Evolutionary conservation across 1,140 invertebrate genomes (phyloP), one percentile per base, ranked within the genome.

Genomic region (Brachionus rubens): DNA sequence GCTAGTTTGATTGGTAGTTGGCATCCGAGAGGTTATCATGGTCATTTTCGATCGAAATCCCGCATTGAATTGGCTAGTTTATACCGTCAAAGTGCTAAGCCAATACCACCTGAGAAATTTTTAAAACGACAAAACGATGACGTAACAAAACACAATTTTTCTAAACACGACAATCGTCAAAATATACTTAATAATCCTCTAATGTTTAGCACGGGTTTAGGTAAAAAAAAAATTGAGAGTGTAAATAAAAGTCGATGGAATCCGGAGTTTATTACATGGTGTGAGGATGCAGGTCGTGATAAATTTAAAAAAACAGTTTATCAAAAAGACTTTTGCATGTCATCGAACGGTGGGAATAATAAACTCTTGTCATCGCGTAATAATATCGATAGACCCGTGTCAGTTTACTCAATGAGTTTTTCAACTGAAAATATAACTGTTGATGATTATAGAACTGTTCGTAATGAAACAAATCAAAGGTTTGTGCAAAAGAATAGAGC

Each of bases 211-310:
- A 50, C 68, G 4, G 68, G 68, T 24, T 9, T 72, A 5, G 68
- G 68, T 7, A 72, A 72, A 30, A 72, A 72, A 41, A 72, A 72
- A 30, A 72, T 72, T 2, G 68, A 72, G 7, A 72, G 68, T 36
- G 33, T 72, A 7, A 72, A 72, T 46, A 72, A 72, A 41, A 50
- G 26, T 28, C 3, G 28, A 48, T 72, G 68, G 68, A 72, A 72
- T 30, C 68, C 68, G 46, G 68, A 72, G 68, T 72, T 72, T 30
- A 72, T 72, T 7, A 21, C 1, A 10, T 72, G 68, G 68, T 50
- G 68, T 10, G 68, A 72, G 33, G 50, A 72, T 7, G 16, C 46
- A 10, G 68, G 68, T 30, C 6, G 68, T 4, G 68, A 72, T 24
- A 26, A 33, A 24, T 7, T 72, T 26, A 72, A 72, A 54, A 72